A percentile compares a stretch with the other conserved stretches of the same genome.
phyloP scores from a whole-genome alignment of 2,113 vertebrate genomes.

The Brachypteracias leptosomus region DNA sequence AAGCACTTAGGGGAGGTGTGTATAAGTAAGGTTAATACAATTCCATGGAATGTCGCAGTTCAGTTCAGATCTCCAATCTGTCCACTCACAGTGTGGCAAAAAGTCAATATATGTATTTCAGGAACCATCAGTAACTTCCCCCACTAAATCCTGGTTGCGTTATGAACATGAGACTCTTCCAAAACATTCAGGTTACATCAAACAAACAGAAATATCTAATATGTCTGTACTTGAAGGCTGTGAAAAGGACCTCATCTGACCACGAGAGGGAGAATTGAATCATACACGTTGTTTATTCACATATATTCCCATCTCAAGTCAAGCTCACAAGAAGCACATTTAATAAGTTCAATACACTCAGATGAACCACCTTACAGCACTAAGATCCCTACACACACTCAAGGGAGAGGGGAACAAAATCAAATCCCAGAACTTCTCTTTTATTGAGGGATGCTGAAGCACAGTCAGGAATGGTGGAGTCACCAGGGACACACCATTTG shows the following conservation, averaged over 20 bases:
- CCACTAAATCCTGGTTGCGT: neutral
- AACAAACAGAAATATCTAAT: neutral
- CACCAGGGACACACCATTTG: neutral
- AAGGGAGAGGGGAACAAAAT: neutral
- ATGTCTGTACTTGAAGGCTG: neutral
- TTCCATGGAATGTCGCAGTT: neutral
- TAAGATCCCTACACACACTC: neutral
- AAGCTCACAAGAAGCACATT: neutral
- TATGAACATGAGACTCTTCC: neutral
- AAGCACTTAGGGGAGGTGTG: neutral
- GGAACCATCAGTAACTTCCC: constrained; percentile 8
- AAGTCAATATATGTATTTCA: constrained; percentile 47
- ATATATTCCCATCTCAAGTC: neutral
- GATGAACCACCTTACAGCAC: neutral
- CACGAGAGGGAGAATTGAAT: constrained; percentile 64
- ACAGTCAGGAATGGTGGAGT: neutral
- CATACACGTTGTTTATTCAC: constrained; percentile 16
- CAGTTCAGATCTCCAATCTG: constrained; percentile 10
- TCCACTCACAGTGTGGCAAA: neutral
- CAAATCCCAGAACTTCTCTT: neutral
- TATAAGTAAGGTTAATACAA: constrained; percentile 4
- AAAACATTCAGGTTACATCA: neutral
- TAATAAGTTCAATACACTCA: neutral
- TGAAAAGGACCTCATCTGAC: constrained; percentile 37
- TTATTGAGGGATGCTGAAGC: neutral